Evolutionary conservation across 2,797 vertebrate species (phyloP).

Genomic region (Masticophis lateralis): DNA sequence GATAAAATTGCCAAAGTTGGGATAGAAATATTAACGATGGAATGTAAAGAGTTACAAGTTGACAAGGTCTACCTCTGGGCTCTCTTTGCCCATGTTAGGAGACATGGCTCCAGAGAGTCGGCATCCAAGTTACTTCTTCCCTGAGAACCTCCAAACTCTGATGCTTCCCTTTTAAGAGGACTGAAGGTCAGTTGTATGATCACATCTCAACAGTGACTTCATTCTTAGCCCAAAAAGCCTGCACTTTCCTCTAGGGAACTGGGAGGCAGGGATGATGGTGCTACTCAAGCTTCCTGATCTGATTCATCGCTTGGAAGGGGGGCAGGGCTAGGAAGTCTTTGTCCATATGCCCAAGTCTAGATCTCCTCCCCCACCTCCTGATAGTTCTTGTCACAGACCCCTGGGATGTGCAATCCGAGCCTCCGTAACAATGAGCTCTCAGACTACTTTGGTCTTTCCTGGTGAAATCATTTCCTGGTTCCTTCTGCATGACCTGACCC

Average conservation of each 20-base stretch:
- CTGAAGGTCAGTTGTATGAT: constrained; percentile 21
- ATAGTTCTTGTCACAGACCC: background rate
- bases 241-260: background rate
- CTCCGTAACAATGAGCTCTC: background rate
- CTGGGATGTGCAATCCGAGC: constrained; percentile 6
- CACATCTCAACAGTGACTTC: constrained; percentile 23
- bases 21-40: background rate
- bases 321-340: background rate
- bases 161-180: constrained; percentile 11
- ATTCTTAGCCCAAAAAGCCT: constrained; percentile 19
- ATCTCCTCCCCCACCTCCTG: background rate
- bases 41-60: background rate
- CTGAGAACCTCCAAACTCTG: background rate
- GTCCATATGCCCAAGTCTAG: background rate
- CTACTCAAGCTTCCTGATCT: background rate
- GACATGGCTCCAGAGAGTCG: background rate
- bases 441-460: background rate
- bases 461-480: constrained; percentile 19
- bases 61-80: background rate
- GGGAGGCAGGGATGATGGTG: background rate
- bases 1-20: background rate
- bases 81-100: background rate
- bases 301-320: background rate
- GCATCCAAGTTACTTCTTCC: background rate
- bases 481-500: background rate